Base-by-base conservation (phyloP, 2,888 invertebrate species). In the Rotaria macrura region DNA sequence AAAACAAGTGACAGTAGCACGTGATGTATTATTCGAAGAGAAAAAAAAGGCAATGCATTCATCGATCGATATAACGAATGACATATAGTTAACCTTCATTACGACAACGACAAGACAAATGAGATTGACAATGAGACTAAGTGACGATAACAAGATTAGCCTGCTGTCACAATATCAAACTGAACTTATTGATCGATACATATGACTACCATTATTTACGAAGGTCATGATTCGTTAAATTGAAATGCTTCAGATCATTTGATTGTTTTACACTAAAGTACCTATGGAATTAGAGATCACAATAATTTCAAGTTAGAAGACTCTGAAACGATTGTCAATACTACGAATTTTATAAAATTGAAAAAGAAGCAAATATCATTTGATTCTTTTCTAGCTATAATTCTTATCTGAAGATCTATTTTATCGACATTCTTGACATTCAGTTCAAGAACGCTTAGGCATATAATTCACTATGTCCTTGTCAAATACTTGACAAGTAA, bases 401-500 rank as follows among this genome's bases (percentile, higher is more conserved):
- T 34, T 34, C 65, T 65, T 65, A 65, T 65, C 65, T 65, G 65
- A 34, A 65, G 65, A 65, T 65, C 65, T 65, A 65, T 12, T 65
- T 34, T 65, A 65, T 65, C 65, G 65, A 65, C 20, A 65, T 65
- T 65, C 65, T 65, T 65, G 65, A 65, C 65, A 65, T 65, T 65
- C 65, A 38, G 29, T 65, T 34, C 65, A 65, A 65, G 65, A 38
- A 65, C 34, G 38, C 65, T 65, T 65, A 34, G 34, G 65, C 29
- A 65, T 65, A 65, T 65, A 65, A 65, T 65, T 65, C 65, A 65
- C 65, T 65, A 20, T 65, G 65, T 65, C 65, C 65, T 65, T 65
- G 65, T 34, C 34, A 34, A 65, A 34, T 29, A 65, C 65, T 38
- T 65, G 65, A 65, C 65, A 38, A 38, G 34, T 65, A 34, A 65